A percentile compares a stretch with the other conserved stretches of the same genome.
Evolutionary conservation across 64 coral and sea anemone genomes (phyloP).

Genomic region (Dendronephthya gigantea): DNA sequence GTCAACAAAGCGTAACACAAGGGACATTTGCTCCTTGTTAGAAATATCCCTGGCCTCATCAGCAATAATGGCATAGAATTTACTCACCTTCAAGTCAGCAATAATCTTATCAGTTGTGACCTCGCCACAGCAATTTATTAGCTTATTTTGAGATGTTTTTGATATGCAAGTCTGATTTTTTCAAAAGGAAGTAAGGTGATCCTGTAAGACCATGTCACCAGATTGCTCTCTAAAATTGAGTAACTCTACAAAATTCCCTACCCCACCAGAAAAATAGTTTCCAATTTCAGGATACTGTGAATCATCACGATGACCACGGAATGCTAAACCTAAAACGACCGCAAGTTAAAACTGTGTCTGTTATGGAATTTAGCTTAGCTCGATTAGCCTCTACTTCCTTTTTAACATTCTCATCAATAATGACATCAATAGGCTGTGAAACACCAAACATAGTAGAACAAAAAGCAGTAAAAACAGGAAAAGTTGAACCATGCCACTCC

Average conservation of each 20-base stretch:
- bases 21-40: background rate
- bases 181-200: background rate
- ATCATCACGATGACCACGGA: too few relatives aligned
- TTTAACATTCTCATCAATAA: too few relatives aligned
- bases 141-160: too few relatives aligned
- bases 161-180: background rate
- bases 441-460: too few relatives aligned
- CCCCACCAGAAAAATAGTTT: too few relatives aligned
- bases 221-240: background rate
- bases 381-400: too few relatives aligned
- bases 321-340: background rate
- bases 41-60: background rate
- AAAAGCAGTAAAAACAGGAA: too few relatives aligned
- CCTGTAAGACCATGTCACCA: background rate
- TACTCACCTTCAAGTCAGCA: background rate
- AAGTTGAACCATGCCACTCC: too few relatives aligned
- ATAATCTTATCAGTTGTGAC: background rate
- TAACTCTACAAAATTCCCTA: slow-evolving; percentile 16
- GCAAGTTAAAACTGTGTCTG: background rate
- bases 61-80: background rate
- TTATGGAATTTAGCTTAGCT: too few relatives aligned
- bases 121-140: background rate
- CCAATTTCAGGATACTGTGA: background rate
- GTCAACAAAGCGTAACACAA: slow-evolving; percentile 34
- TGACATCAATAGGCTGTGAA: too few relatives aligned